A percentile compares a stretch with the other conserved stretches of the same genome.
These are phyloP conservation scores for Cyprinus carpio DNA, from an alignment of 2,113 vertebrate genomes.

Conservation along the genomic window DNA sequence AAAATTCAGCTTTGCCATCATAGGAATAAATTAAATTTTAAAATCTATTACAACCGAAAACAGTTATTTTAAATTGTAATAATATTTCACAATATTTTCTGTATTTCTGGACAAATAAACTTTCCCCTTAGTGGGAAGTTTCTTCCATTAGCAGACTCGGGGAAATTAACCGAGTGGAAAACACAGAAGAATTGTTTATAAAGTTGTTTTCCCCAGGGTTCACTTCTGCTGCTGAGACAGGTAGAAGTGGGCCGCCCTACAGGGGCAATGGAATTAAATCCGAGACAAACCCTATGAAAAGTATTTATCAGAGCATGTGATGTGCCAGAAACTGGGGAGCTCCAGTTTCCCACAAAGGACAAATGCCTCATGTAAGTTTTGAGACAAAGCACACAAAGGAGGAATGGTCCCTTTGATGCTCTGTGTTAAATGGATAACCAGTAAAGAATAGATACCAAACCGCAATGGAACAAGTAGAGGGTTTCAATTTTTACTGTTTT, in stretches of 20 bases:
- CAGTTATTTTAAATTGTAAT: neutral
- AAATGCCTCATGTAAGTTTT: slow-evolving; percentile 43
- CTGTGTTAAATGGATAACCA: neutral
- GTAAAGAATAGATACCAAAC: neutral
- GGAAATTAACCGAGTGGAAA: slow-evolving; percentile 35
- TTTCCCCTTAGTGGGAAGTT: slow-evolving; percentile 21
- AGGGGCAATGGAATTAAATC: slow-evolving; percentile 27
- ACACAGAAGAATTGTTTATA: slow-evolving; percentile 31
- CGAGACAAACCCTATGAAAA: slow-evolving; percentile 8
- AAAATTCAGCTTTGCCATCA: neutral
- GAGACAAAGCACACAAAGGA: slow-evolving; percentile 16
- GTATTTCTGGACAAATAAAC: neutral
- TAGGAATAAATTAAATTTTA: neutral
- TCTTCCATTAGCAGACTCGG: slow-evolving; percentile 26
- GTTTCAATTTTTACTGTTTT: neutral
- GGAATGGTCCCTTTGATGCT: slow-evolving; percentile 2
- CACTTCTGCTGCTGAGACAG: slow-evolving; percentile 36
- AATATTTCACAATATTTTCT: neutral
- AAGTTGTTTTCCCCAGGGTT: slow-evolving; percentile 20
- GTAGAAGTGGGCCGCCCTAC: neutral
- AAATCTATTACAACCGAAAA: neutral
- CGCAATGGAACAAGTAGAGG: neutral
- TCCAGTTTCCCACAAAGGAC: slow-evolving; percentile 21
- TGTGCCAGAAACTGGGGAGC: slow-evolving; percentile 20
- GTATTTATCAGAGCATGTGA: slow-evolving; percentile 44